Evolutionary conservation across 2,888 invertebrate genomes (phyloP), one percentile per base, ranked within the genome.

Genomic region (Napeogenes inachia): DNA sequence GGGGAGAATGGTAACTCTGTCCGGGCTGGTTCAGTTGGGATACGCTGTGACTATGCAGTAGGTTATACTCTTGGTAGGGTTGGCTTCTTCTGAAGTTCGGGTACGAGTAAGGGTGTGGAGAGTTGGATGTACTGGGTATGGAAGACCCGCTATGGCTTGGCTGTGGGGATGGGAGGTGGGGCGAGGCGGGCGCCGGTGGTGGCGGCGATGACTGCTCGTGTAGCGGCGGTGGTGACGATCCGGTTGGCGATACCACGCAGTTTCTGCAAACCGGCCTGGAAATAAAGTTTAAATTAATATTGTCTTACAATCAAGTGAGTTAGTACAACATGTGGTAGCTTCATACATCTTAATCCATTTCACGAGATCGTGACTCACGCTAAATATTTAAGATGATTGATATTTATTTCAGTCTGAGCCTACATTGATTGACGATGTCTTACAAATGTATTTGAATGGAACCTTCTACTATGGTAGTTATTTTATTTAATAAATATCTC

Each of bases 201-300:
- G 88, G 88, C 0, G 89, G 89, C 45, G 82, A 87, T 59, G 82
- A 76, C 3, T 82, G 80, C 73, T 85, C 85, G 72, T 84, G 85
- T 2, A 84, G 81, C 2, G 85, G 89, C 3, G 88, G 89, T 0
- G 89, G 87, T 2, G 89, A 85, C 4, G 89, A 87, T 0, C 89
- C 80, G 35, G 92, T 91, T 61, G 89, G 91, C 54, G 92, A 89
- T 45, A 92, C 89, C 84, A 95, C 94, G 92, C 95, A 96, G 91
- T 95, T 95, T 66, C 95, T 93, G 90, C 95, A 96, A 79, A 96
- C 94, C 73, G 96, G 95, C 80, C 96, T 96, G 93, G 73, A 82
- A 85, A 10, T 50, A 30, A 30, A 21, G 5, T 30, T 8, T 50
- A 30, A 10, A 12, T 30, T n/a, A 50, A 50, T 50, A 30, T 30